A percentile compares a stretch with the other conserved stretches of the same genome.
phyloP scores from a whole-genome alignment of 2,888 invertebrate genomes.

The Gerris lacustris region DNA sequence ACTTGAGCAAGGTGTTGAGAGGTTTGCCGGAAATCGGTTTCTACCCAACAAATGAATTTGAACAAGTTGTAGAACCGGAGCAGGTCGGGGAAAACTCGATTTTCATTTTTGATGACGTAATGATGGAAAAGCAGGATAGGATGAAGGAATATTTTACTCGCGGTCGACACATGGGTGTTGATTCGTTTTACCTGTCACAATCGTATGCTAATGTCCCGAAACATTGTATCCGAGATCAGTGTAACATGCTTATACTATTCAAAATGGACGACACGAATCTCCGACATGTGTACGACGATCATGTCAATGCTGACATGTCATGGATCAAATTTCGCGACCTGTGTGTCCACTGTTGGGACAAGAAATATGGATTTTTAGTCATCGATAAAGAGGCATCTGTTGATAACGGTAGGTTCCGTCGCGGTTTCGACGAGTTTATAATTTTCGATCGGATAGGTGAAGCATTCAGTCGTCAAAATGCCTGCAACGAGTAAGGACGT shows the following conservation, averaged over 20 bases:
- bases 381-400: constrained; percentile 13
- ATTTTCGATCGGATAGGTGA: neutral
- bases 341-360: constrained; percentile 12
- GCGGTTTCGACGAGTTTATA: constrained; percentile 13
- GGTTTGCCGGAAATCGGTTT: constrained; percentile 6
- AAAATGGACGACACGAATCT: constrained; percentile 1
- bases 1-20: constrained; percentile 28
- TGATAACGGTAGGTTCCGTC: constrained; percentile 15
- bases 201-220: constrained; percentile 12
- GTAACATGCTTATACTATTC: constrained; percentile 11
- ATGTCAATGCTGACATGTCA: constrained; percentile 13
- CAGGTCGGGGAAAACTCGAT: constrained; percentile 9
- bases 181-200: constrained; percentile 4
- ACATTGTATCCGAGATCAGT: constrained; percentile 15
- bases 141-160: constrained; percentile 8
- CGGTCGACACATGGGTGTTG: constrained; percentile 4
- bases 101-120: constrained; percentile 10
- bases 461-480: neutral
- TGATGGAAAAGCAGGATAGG: neutral
- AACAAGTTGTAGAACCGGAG: neutral
- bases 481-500: neutral
- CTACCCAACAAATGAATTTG: neutral
- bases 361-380: constrained; percentile 14
- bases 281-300: constrained; percentile 17
- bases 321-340: constrained; percentile 11